Conservation (phyloP, 2,888 invertebrate species). For the Tortricodes alternella region DNA sequence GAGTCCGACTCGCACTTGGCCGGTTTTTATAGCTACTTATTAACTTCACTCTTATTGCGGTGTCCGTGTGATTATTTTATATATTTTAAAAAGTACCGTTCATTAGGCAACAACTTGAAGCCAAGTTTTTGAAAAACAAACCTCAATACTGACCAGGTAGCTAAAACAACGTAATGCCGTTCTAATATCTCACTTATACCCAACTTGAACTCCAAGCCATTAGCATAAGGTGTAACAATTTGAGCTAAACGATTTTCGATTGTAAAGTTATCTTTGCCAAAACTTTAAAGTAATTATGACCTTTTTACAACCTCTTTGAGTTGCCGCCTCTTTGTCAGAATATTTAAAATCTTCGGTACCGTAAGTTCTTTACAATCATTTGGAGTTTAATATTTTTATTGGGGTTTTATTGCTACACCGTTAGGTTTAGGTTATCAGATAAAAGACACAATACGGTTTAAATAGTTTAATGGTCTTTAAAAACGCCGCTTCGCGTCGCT, state of each 20-base stretch:
- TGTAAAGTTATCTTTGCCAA: slow-evolving; percentile 21
- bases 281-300: slow-evolving; percentile 56
- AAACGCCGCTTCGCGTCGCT: slow-evolving; percentile 3
- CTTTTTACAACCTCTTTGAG: slow-evolving; percentile 62
- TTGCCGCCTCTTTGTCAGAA: slow-evolving; percentile 53
- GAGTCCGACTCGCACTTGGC: too few relatives aligned
- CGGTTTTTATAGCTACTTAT: too few relatives aligned
- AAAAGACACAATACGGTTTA: slow-evolving; percentile 27
- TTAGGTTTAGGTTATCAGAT: slow-evolving; percentile 39
- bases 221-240: slow-evolving; percentile 13
- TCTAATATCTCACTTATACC: background rate
- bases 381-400: slow-evolving; percentile 51
- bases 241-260: background rate
- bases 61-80: slow-evolving; percentile 31
- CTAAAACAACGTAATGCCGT: slow-evolving; percentile 4
- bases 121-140: slow-evolving; percentile 29
- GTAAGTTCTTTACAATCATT: slow-evolving; percentile 35
- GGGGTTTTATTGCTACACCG: slow-evolving; percentile 48
- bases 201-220: slow-evolving; percentile 32
- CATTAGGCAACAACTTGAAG: slow-evolving; percentile 36
- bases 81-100: slow-evolving; percentile 38
- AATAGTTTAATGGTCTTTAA: slow-evolving; percentile 3
- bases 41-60: too few relatives aligned
- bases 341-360: slow-evolving; percentile 50
- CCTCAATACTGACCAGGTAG: slow-evolving; percentile 42